Base-by-base conservation (phyloP, 2,888 invertebrate species). In the Drosophila kuntzei region DNA sequence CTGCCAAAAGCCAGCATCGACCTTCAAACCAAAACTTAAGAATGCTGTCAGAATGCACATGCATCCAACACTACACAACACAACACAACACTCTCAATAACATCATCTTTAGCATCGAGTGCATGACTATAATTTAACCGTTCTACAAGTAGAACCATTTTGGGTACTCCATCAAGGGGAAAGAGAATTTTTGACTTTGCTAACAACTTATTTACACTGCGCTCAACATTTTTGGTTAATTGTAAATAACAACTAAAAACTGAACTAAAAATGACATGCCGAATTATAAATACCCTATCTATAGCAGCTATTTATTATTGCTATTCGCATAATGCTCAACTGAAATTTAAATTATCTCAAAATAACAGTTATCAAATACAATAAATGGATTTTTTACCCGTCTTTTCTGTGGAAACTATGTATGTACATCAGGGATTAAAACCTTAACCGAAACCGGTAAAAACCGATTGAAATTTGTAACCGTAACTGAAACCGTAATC, bases 1-100 rank as follows among this genome's bases (percentile, higher is more conserved):
- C 86, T 76, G 81, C 80, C 81, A 86, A 80, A 70, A 75, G 69
- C 53, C 74, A 63, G 39, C 62, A 16, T 22, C 71, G 74, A 74
- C 78, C 76, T 76, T 76, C 83, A 65, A 64, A 37, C 54, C 36
- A 39, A 59, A 25, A 37, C 20, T 59, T 47, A 85, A 82, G 79
- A 82, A 82, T 86, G 83, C 73, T 73, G 80, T 63, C 69, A 71
- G 51, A 63, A 69, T 69, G 50, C 44, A 49, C 53, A 58, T 29
- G 16, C 64, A 47, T 43, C 47, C 22, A 58, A 39, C 39, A 37
- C 20, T 47, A 39, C 14, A 12, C 27, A 60, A 47, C 51, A 46
- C 41, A n/a, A 25, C 34, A 57, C 37, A 25, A 14, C 27, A 41
- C 12, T 36, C 41, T 55, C 27, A 55, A 54, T 32, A 62, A 54